A percentile compares a stretch with the other conserved stretches of the same genome.
phyloP scores from a whole-genome alignment of 2,113 vertebrate genomes.

The Carassius auratus region DNA sequence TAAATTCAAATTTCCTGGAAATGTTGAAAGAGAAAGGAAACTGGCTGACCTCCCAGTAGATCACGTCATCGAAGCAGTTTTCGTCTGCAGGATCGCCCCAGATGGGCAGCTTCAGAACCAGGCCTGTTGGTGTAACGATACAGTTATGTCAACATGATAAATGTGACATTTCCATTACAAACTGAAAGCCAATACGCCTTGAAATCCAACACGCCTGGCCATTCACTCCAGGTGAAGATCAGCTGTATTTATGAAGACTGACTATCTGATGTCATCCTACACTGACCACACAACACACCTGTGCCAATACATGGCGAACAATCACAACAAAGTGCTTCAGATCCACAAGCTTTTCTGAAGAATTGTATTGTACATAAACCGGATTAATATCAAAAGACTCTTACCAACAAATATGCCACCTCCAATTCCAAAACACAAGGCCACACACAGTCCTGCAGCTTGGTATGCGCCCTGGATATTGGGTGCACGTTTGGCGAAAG shows the following conservation, averaged over 20 bases:
- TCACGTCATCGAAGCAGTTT: conserved; percentile 88
- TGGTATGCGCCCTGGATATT: conserved; percentile 84
- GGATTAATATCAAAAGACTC: not conserved
- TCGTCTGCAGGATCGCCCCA: conserved; percentile 90
- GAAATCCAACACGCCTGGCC: not conserved
- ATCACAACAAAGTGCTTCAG: not conserved
- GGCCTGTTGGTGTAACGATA: conserved; percentile 71
- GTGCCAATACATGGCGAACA: not conserved
- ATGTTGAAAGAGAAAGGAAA: not conserved
- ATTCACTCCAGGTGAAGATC: not conserved
- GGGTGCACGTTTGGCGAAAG: conserved; percentile 58
- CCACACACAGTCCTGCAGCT: conserved; percentile 85
- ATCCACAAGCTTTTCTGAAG: not conserved
- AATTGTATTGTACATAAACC: not conserved
- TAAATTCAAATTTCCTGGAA: not conserved
- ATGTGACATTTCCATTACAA: conserved; percentile 16
- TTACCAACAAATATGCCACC: conserved; percentile 90
- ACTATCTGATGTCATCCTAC: not conserved
- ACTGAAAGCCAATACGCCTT: not conserved
- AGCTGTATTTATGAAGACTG: not conserved
- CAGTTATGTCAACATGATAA: not conserved
- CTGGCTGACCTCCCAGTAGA: conserved; percentile 92
- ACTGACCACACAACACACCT: not conserved
- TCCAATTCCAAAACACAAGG: conserved; percentile 84
- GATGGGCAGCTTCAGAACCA: conserved; percentile 87